Evolutionary conservation across 2,113 vertebrate genomes (phyloP).

Genomic region (Arenaria interpres): DNA sequence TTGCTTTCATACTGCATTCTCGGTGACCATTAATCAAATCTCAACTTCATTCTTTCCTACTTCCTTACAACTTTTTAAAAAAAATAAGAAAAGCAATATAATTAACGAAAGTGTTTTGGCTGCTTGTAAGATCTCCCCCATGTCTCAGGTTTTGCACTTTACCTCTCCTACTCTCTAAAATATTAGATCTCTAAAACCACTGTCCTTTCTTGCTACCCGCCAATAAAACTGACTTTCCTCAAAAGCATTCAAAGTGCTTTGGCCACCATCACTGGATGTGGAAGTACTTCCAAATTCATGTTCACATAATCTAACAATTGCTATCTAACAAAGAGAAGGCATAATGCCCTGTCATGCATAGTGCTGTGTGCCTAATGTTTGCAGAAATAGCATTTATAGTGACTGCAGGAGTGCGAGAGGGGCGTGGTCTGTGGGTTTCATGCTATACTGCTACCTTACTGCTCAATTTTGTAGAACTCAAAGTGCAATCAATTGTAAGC

Average conservation of each 20-base stretch:
- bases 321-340: not conserved
- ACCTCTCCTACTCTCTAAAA: not conserved
- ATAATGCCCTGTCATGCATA: not conserved
- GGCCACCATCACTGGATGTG: not conserved
- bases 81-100: not conserved
- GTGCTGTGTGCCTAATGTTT: not conserved
- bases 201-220: not conserved
- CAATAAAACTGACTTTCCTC: not conserved
- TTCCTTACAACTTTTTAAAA: not conserved
- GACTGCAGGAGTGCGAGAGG: not conserved
- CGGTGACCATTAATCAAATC: conserved; percentile 7
- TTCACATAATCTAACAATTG: not conserved
- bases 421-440: not conserved
- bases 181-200: not conserved
- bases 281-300: not conserved
- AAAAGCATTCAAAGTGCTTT: not conserved
- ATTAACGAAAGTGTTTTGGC: conserved; percentile 12
- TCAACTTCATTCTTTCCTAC: not conserved
- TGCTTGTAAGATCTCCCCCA: not conserved
- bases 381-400: not conserved
- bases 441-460: not conserved
- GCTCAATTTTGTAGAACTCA: not conserved
- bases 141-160: not conserved
- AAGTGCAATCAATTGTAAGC: not conserved
- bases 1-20: not conserved